Base-by-base conservation (phyloP, 2,888 invertebrate species). In the Tridacna crocea region DNA sequence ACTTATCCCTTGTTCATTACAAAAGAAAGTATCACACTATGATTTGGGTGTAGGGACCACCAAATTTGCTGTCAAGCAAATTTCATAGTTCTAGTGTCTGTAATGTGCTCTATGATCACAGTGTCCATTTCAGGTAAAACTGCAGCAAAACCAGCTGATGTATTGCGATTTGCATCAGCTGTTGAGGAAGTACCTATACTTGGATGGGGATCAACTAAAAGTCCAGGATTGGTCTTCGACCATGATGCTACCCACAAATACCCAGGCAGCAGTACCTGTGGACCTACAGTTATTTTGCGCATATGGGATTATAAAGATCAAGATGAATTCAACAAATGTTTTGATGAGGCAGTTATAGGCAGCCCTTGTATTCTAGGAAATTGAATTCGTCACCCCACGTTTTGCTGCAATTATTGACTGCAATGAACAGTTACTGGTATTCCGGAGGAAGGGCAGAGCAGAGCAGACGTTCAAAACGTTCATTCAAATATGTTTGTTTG, bases 281-380 rank as follows among this genome's bases (percentile, higher is more conserved):
- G 55, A 55, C 55, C 55, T 55, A 55, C 55, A 55, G 55, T 55
- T 55, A 55, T 55, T n/a, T 55, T 55, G 55, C 55, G 55, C 55
- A 55, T 55, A 55, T 55, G 55, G 55, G 55, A 55, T 55, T 55
- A 55, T 55, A 55, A 55, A 55, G 55, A 55, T 55, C 55, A 55
- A 55, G 55, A 55, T 55, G n/a, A 10, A 17, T 55, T 55, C n/a
- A 55, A 55, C 10, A 55, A 55, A 55, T 55, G 55, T 55, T 55
- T 55, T 55, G 55, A 55, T 36, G 36, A 36, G 36, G 36, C 36
- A 36, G 36, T 36, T 36, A 36, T 36, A 36, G 36, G 36, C 36
- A 36, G 36, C 36, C 36, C 36, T 36, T 36, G 36, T 36, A 36
- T 36, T 36, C 36, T 36, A 36, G 36, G 36, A 36, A 36, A 36